A percentile compares a stretch with the other conserved stretches of the same genome.
phyloP scores from a whole-genome alignment of 2,888 invertebrate genomes.

The Xylocampa areola region DNA sequence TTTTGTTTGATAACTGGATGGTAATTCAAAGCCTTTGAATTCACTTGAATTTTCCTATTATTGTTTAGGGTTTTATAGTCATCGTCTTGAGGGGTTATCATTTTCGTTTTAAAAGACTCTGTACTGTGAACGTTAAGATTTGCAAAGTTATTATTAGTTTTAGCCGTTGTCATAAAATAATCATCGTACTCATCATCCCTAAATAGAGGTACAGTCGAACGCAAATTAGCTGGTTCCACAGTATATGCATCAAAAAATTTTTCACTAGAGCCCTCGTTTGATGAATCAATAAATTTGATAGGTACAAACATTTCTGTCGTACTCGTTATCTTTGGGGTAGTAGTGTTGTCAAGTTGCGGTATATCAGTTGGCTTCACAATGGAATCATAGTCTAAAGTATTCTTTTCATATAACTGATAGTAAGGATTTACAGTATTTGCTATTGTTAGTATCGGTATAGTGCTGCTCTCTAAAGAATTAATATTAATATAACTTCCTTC shows the following conservation, averaged over 20 bases:
- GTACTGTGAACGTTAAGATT: slow-evolving; percentile 41
- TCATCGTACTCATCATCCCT: slow-evolving; percentile 56
- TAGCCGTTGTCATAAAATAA: slow-evolving; percentile 35
- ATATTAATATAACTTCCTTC: not conserved
- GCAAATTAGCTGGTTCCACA: slow-evolving; percentile 7
- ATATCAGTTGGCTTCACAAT: slow-evolving; percentile 7
- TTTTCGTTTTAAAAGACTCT: slow-evolving; percentile 57
- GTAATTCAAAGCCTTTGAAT: slow-evolving; percentile 14
- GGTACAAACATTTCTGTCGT: slow-evolving; percentile 43
- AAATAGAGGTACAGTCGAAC: slow-evolving; percentile 27
- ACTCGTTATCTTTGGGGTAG: not conserved
- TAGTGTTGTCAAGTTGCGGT: not conserved
- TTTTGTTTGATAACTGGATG: slow-evolving; percentile 7
- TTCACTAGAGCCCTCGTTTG: slow-evolving; percentile 24
- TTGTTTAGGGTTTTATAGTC: slow-evolving; percentile 8
- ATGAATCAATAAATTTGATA: slow-evolving; percentile 14
- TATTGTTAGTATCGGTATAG: not conserved
- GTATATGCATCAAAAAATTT: slow-evolving; percentile 19
- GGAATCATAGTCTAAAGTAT: slow-evolving; percentile 4
- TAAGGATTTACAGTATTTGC: not conserved
- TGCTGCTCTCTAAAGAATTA: not conserved
- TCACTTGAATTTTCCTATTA: slow-evolving; percentile 9
- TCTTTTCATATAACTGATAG: not conserved
- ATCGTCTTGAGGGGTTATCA: slow-evolving; percentile 14
- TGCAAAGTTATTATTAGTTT: slow-evolving; percentile 35